phyloP scores from a whole-genome alignment of 2,113 vertebrate genomes.

The Ailurus styani region DNA sequence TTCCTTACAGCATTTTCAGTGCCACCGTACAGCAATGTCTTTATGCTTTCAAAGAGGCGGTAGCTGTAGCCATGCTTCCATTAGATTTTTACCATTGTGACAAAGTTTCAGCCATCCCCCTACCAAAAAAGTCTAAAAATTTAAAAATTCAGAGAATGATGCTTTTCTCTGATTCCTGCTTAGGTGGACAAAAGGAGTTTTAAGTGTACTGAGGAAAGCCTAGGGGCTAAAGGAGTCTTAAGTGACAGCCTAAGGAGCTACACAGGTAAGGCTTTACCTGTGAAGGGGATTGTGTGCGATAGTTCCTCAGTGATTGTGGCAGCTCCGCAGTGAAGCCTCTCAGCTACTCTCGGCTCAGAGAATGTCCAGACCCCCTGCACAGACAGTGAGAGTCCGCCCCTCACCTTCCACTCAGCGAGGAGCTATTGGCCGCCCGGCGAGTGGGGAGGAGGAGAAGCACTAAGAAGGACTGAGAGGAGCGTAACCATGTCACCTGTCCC shows the following conservation, averaged over 20 bases:
- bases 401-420: neutral
- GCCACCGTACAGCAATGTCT: neutral
- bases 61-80: neutral
- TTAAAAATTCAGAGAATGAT: neutral
- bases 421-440: too few species aligned
- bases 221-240: neutral
- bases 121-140: neutral
- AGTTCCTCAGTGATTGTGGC: too few species aligned
- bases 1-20: neutral
- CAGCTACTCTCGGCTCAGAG: neutral
- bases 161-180: neutral
- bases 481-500: neutral
- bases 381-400: neutral
- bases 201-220: neutral
- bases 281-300: accelerated
- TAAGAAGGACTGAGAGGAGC: neutral
- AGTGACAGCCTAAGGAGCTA: too few species aligned
- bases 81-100: neutral
- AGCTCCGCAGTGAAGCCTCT: neutral
- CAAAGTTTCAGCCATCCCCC: neutral
- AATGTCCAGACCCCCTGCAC: neutral
- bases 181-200: neutral
- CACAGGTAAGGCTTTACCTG: accelerated
- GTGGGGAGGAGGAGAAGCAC: neutral
- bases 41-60: neutral